These are phyloP conservation scores for Cephus pulcher DNA, from an alignment of 2,888 invertebrate species.

Conservation along the genomic window DNA sequence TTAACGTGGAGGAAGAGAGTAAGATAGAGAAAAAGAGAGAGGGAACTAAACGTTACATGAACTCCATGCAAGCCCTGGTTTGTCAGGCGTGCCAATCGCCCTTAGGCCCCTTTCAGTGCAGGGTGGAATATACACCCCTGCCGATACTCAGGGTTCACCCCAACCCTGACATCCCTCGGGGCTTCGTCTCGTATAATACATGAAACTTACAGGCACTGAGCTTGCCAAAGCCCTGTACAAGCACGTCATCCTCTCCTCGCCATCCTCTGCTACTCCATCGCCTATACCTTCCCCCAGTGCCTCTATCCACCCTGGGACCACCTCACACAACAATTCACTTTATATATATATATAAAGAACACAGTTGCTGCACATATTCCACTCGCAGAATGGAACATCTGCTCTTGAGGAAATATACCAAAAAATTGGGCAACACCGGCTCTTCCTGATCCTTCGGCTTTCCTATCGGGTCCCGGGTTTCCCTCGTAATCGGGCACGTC, in stretches of 20 bases:
- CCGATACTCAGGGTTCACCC: constrained; percentile 66
- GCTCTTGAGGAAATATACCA: constrained; percentile 23
- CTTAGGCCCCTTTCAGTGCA: constrained; percentile 67
- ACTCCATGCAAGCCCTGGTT: neutral
- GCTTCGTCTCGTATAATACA: constrained; percentile 42
- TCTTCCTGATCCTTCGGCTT: neutral
- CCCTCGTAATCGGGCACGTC: constrained; percentile 1
- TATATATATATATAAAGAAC: constrained; percentile 10
- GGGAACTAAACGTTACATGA: neutral
- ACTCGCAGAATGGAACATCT: constrained; percentile 34
- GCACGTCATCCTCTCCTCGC: constrained; percentile 21
- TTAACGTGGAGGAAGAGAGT: neutral
- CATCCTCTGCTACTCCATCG: constrained; percentile 9
- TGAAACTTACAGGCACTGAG: constrained; percentile 48
- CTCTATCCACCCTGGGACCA: neutral
- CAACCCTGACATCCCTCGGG: constrained; percentile 65
- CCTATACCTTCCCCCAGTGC: constrained; percentile 8
- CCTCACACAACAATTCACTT: neutral
- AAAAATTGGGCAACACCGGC: neutral
- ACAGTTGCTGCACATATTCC: constrained; percentile 17
- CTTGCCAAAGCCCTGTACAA: constrained; percentile 37
- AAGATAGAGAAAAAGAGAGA: neutral
- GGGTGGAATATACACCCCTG: constrained; percentile 56
- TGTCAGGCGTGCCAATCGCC: constrained; percentile 49
- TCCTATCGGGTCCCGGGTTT: neutral